Evolutionary conservation across 1,140 invertebrate species (phyloP).

Genomic region (Tachypleus tridentatus): DNA sequence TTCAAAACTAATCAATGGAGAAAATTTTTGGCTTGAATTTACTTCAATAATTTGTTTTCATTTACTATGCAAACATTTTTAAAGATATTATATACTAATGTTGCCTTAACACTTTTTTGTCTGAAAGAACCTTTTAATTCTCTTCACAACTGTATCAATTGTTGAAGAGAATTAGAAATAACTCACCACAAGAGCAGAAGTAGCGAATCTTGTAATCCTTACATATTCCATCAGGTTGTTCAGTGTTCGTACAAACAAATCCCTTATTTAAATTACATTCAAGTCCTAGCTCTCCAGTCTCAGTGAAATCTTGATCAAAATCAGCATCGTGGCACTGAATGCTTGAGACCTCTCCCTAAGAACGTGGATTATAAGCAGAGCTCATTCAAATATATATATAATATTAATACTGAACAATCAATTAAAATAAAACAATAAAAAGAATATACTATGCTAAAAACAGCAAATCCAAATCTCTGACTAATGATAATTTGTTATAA

Average conservation of each 20-base stretch:
- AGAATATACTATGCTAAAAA: background rate
- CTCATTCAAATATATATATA: background rate
- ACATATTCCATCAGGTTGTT: constrained; percentile 27
- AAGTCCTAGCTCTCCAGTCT: constrained; percentile 8
- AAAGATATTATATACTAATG: too few species aligned
- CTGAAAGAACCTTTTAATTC: too few species aligned
- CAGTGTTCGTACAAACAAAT: constrained; percentile 23
- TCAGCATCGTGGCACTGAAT: constrained; percentile 25
- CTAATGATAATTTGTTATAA: too few species aligned
- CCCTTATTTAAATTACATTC: constrained; percentile 13
- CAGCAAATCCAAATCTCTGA: too few species aligned
- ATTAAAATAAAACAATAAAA: background rate
- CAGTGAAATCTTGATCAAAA: constrained; percentile 2
- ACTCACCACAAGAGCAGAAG: constrained; percentile 29
- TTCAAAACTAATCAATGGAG: too few species aligned
- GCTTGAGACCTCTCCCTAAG: constrained; percentile 6
- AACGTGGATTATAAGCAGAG: too few species aligned
- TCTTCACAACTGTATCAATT: too few species aligned
- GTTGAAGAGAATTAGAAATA: background rate
- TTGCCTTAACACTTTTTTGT: too few species aligned
- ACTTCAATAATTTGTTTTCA: too few species aligned
- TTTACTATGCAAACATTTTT: too few species aligned
- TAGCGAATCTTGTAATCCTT: constrained; percentile 31
- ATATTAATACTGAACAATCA: background rate
- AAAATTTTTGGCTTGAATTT: too few species aligned